Conservation (phyloP, 2,797 vertebrate species). For the Merluccius polli region DNA sequence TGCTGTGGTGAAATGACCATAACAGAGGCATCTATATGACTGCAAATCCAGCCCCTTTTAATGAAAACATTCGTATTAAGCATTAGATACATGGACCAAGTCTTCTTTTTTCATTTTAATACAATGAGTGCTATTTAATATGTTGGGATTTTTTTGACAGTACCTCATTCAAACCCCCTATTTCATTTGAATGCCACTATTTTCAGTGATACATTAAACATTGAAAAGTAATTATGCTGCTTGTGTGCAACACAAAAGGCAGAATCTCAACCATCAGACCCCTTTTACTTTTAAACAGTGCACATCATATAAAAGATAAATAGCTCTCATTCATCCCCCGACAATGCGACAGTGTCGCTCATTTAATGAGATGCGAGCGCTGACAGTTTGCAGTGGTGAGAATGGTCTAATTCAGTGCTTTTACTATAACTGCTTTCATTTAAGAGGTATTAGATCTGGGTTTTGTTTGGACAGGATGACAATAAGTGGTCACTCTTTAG, state of each 20-base stretch:
- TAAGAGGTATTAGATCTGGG: slow-evolving; percentile 86
- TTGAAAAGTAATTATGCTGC: slow-evolving; percentile 70
- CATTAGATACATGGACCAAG: neutral
- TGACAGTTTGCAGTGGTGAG: slow-evolving; percentile 74
- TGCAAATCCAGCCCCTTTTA: neutral
- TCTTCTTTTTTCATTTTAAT: neutral
- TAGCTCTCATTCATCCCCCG: slow-evolving; percentile 78
- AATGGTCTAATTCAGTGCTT: slow-evolving; percentile 81
- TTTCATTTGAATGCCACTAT: slow-evolving; percentile 69
- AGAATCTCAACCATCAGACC: slow-evolving; percentile 73
- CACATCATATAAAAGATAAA: slow-evolving; percentile 80
- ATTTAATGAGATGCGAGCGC: slow-evolving; percentile 82
- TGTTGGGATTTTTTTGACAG: neutral
- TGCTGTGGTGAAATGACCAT: neutral
- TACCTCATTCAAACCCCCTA: slow-evolving; percentile 50
- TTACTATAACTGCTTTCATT: slow-evolving; percentile 80
- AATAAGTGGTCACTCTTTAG: slow-evolving; percentile 77
- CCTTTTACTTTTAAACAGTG: slow-evolving; percentile 63
- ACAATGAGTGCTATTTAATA: neutral
- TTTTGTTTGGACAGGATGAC: slow-evolving; percentile 81
- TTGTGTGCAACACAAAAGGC: slow-evolving; percentile 71
- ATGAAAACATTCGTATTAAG: neutral
- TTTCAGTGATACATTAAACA: slow-evolving; percentile 76
- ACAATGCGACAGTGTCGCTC: slow-evolving; percentile 75
- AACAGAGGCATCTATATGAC: neutral